A percentile compares a stretch with the other conserved stretches of the same genome.
phyloP scores from a whole-genome alignment of 2,888 invertebrate genomes.

The Drosophila pullipes region DNA sequence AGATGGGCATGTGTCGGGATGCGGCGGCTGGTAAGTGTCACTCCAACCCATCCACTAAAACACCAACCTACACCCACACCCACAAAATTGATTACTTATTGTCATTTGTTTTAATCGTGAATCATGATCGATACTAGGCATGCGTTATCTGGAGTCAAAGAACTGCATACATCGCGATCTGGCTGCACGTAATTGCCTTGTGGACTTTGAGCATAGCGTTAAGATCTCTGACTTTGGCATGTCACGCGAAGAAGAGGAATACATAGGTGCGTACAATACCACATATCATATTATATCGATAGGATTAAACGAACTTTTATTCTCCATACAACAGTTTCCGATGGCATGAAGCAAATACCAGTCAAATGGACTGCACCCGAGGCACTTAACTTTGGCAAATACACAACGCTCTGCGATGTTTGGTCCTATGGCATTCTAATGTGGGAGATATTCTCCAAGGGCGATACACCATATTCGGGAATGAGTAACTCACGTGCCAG shows the following conservation, averaged over 20 bases:
- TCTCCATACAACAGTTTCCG: slow-evolving; percentile 89
- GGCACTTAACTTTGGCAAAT: slow-evolving; percentile 98
- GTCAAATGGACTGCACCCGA: slow-evolving; percentile 99
- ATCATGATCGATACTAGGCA: slow-evolving; percentile 85
- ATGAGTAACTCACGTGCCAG: slow-evolving; percentile 97
- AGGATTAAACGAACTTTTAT: background rate
- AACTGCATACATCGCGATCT: slow-evolving; percentile 98
- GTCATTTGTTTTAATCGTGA: background rate
- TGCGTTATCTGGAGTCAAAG: slow-evolving; percentile 97
- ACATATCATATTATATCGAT: no score
- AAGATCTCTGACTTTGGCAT: slow-evolving; percentile 99
- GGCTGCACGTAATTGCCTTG: slow-evolving; percentile 95
- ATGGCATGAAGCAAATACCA: slow-evolving; percentile 99
- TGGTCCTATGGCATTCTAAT: slow-evolving; percentile 98
- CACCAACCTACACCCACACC: background rate
- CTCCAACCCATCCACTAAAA: background rate
- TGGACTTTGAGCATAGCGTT: slow-evolving; percentile 92
- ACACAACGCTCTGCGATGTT: slow-evolving; percentile 97
- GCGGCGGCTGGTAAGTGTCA: slow-evolving; percentile 91
- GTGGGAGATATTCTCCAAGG: slow-evolving; percentile 98
- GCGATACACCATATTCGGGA: slow-evolving; percentile 96
- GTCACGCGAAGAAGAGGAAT: slow-evolving; percentile 98
- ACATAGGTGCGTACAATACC: slow-evolving; percentile 87
- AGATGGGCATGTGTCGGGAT: slow-evolving; percentile 96
- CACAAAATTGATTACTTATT: background rate